Conservation (phyloP, 2,888 invertebrate species). For the Apamea monoglypha region DNA sequence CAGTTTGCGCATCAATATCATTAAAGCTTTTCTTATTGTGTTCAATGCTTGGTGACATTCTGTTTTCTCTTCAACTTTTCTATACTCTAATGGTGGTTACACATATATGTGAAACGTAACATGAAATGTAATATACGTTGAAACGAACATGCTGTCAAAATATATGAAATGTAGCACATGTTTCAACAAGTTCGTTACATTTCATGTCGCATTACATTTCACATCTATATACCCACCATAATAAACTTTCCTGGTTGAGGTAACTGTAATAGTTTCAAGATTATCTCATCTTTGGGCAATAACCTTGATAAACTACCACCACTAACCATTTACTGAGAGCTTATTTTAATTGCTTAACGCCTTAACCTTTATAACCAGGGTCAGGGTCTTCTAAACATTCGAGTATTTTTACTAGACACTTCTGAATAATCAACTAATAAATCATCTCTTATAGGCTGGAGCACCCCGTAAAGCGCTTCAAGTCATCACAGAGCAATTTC, state of each 20-base stretch:
- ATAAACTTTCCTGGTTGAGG: background rate
- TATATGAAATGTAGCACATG: background rate
- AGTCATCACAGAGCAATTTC: slow-evolving; percentile 88
- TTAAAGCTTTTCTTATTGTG: slow-evolving; percentile 73
- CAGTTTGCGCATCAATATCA: slow-evolving; percentile 77
- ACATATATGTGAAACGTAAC: background rate
- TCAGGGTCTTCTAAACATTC: too few relatives aligned
- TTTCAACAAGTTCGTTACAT: background rate
- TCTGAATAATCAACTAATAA: background rate
- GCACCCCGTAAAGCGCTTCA: slow-evolving; percentile 97
- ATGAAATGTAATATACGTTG: background rate
- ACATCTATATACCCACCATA: background rate
- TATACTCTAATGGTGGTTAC: background rate
- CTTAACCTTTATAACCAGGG: background rate
- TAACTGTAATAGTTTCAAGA: background rate
- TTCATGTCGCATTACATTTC: background rate
- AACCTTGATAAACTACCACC: background rate
- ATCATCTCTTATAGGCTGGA: slow-evolving; percentile 91
- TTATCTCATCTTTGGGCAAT: background rate
- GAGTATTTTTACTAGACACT: background rate
- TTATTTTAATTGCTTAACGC: background rate
- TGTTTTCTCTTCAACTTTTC: background rate
- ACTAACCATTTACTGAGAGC: background rate
- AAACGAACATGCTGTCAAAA: background rate
- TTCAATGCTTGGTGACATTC: slow-evolving; percentile 77